Conservation (phyloP, 2,113 vertebrate genomes). For the Pedetes capensis region DNA sequence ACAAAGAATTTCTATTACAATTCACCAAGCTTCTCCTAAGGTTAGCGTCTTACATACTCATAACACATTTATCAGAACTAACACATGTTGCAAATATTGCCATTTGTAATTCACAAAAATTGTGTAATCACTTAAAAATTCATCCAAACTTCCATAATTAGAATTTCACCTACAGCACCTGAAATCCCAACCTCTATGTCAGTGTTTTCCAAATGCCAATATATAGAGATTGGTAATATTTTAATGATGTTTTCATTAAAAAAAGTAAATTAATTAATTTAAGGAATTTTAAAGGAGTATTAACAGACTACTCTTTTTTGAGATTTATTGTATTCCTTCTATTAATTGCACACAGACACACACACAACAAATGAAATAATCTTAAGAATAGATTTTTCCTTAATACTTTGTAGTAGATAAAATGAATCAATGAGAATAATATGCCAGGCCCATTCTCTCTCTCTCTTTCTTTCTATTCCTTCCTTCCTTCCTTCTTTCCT, state of each 20-base stretch:
- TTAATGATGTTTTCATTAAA: not conserved
- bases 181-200: not conserved
- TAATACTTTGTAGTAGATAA: not conserved
- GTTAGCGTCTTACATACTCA: not conserved
- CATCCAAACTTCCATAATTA: not conserved
- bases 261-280: constrained; percentile 1
- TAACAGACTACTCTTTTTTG: not conserved
- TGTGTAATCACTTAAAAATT: not conserved
- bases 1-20: too few species aligned
- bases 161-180: not conserved
- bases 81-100: not conserved
- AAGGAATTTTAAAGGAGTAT: not conserved
- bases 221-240: not conserved
- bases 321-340: not conserved
- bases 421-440: not conserved
- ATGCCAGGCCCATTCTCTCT: not conserved
- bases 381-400: not conserved
- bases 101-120: not conserved
- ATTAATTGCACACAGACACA: not conserved
- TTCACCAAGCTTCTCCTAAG: not conserved
- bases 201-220: not conserved
- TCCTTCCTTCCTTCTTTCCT: too few species aligned
- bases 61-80: not conserved
- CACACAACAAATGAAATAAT: not conserved
- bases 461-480: too few species aligned